A percentile compares a stretch with the other conserved stretches of the same genome.
Conservation (phyloP, 2,113 vertebrate genomes). For the Phrynocephalus versicolor region DNA sequence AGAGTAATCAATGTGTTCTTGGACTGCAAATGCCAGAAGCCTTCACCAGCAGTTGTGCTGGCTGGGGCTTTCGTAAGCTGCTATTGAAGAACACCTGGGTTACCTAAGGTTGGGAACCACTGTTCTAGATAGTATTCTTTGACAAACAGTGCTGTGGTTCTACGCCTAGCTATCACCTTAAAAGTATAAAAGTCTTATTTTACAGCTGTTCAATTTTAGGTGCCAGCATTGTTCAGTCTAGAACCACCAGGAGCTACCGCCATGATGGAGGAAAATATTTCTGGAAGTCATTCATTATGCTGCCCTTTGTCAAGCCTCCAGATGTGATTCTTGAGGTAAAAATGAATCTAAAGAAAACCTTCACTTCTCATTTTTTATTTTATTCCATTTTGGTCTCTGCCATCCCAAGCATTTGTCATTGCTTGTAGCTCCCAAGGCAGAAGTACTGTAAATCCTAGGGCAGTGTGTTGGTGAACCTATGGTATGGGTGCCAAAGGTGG, state of each 20-base stretch:
- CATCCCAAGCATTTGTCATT: neutral
- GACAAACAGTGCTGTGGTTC: neutral
- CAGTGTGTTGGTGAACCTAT: neutral
- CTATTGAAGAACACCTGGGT: neutral
- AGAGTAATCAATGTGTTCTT: neutral
- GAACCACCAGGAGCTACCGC: constrained; percentile 63
- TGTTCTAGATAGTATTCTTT: neutral
- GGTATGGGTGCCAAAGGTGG: no score
- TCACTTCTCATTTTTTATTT: neutral
- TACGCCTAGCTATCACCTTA: neutral
- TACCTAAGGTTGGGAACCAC: neutral
- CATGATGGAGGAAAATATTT: constrained; percentile 54
- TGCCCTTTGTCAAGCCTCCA: constrained; percentile 60
- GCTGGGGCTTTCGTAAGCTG: neutral
- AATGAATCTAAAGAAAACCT: neutral
- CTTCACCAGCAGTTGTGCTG: neutral
- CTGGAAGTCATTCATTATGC: constrained; percentile 58
- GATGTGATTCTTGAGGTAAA: constrained; percentile 65
- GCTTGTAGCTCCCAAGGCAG: neutral
- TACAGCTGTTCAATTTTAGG: constrained; percentile 41
- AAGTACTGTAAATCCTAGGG: neutral
- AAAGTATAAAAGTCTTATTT: neutral
- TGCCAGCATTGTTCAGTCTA: constrained; percentile 54
- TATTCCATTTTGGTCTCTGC: neutral
- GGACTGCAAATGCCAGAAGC: neutral